Base-by-base conservation (phyloP, 1,140 invertebrate genomes). In the Spodoptera litura region DNA sequence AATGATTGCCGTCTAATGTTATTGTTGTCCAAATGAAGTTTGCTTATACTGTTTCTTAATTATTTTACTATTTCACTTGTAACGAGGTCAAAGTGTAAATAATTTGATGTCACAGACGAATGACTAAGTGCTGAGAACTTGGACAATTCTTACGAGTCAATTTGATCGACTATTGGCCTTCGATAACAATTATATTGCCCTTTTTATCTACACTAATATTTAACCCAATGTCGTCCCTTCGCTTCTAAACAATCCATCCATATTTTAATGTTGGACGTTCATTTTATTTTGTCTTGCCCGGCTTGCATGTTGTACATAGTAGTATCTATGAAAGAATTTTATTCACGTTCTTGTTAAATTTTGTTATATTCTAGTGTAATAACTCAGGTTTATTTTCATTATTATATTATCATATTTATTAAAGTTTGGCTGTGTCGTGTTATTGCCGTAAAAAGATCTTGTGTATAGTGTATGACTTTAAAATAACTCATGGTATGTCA, bases 251-350 rank as follows among this genome's bases (percentile, higher is more conserved):
- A 89, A 88, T 93, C 91, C 91, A 93, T 94, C 91, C 91, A 93
- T 87, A 86, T 88, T 83, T 85, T 82, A 84, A 85, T 83, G 87
- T 92, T 87, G 90, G 90, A 90, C 88, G 86, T 89, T 87, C 85
- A 89, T 87, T 90, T 88, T 87, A 83, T 81, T 87, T 87, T 84
- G 85, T 94, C 91, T 94, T 93, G 93, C 93, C 92, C 88, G 86
- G 87, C 87, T 90, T 89, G 88, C 90, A 91, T 91, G 89, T 91
- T 93, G 91, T 93, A 94, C 82, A 94, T 94, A 94, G 85, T 91
- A 89, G 86, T 85, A 81, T 86, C 86, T 88, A 85, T 82, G 87
- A 84, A 89, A 85, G 62, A 81, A 81, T 85, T 91, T 88, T 91
- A 89, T 62, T 91, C 85, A 82, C 82, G 85, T 91, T 92, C 88